Evolutionary conservation across 1,140 invertebrate species (phyloP), one percentile per base, ranked within the genome.

Genomic region (Dendrolimus punctatus): DNA sequence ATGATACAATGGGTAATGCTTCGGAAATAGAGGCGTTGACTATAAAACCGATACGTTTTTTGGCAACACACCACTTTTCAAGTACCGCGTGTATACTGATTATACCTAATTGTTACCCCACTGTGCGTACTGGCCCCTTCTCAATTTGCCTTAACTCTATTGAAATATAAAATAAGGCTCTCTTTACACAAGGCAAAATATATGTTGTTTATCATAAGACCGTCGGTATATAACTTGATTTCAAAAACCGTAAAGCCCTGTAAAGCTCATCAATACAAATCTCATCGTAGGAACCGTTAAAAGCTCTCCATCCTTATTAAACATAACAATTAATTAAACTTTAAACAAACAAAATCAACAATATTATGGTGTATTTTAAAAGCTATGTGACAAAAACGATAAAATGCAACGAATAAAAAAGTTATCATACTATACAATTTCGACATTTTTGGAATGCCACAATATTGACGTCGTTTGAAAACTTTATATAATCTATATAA

Each of bases 111-210:
- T 53, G 45, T 50, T 46, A 52, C 43, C 43, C 51, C 23, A 51
- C 54, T 62, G 62, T 62, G 49, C 66, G 68, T 76, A 73, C 66
- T 76, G 78, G 80, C 80, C 80, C 78, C 74, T 61, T 71, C 57
- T 67, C 68, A 54, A 70, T 68, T 69, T 68, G 59, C 52, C 80
- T 81, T 80, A 81, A 71, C 54, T 54, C 80, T 84, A 84, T 54
- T 73, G 49, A 53, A 52, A 66, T 72, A 69, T 64, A 74, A 68
- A 71, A 76, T 77, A 80, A 80, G 73, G 77, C 77, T 76, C 59
- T 69, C 67, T 66, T 60, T 69, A 44, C 50, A 71, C 68, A 76
- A 80, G 76, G 74, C 77, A 75, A 73, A 70, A 64, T 56, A 62
- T 56, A 58, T 53, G 48, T 53, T 23, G 42, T 53, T 64, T 55